Percentiles rank a stretch among this genome's conserved stretches.
Conservation (phyloP, 1,140 invertebrate genomes). For the Trichomalopsis sarcophagae region DNA sequence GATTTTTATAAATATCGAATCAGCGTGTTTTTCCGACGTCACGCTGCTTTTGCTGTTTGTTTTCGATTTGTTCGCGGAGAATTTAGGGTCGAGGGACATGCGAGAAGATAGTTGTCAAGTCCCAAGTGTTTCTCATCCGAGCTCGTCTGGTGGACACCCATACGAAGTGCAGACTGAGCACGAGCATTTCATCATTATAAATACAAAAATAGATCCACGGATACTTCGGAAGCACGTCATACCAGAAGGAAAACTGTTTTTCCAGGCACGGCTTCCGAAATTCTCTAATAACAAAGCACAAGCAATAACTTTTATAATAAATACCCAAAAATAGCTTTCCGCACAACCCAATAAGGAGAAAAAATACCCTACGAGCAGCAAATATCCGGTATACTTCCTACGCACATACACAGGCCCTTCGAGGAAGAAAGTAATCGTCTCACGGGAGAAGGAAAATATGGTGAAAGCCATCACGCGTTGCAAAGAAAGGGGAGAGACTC, state of each 20-base stretch:
- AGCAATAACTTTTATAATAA: neutral
- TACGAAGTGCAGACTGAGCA: no score
- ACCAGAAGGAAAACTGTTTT: neutral
- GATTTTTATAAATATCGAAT: neutral
- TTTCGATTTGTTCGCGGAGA: no score
- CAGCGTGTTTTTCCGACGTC: neutral
- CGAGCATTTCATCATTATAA: no score
- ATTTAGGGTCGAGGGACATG: no score
- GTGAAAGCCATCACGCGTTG: neutral
- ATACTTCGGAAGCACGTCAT: neutral
- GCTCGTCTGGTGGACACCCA: no score
- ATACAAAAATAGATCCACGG: neutral
- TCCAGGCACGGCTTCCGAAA: neutral
- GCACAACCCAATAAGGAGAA: neutral
- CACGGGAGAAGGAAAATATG: conserved; percentile 35
- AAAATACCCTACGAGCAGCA: neutral
- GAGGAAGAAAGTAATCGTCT: conserved; percentile 11
- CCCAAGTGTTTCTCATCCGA: no score
- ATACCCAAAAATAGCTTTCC: neutral
- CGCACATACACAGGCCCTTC: neutral
- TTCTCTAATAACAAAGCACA: neutral
- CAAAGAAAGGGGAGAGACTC: conserved; percentile 46
- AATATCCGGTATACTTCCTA: neutral
- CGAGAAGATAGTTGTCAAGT: no score
- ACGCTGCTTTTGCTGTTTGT: no score